Conservation (phyloP, 37 sponge, comb jelly and placozoan genomes). For the Amphimedon queenslandica region DNA sequence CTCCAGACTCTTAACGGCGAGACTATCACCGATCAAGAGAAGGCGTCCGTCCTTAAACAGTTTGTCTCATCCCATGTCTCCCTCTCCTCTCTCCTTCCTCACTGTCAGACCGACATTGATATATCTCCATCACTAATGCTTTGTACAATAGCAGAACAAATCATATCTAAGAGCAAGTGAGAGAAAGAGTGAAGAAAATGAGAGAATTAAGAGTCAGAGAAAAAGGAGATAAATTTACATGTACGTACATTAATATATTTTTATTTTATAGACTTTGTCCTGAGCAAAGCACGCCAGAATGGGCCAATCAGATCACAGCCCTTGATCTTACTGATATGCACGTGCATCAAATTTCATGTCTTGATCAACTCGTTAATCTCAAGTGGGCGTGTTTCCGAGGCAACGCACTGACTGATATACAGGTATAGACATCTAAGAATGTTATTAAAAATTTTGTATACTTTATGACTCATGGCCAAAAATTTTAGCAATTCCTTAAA, state of each 20-base stretch:
- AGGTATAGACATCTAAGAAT: too few relatives aligned
- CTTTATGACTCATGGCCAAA: too few relatives aligned
- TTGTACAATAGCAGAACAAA: constrained; percentile 39
- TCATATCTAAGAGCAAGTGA: constrained; percentile 28
- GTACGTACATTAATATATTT: not conserved
- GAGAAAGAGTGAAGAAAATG: constrained; percentile 3
- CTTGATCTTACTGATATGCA: constrained; percentile 48
- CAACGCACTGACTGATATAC: constrained; percentile 60
- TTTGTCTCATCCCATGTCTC: constrained; percentile 62
- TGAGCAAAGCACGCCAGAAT: not conserved
- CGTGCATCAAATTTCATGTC: constrained; percentile 42
- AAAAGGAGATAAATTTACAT: not conserved
- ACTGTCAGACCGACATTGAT: constrained; percentile 17
- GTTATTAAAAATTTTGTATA: too few relatives aligned
- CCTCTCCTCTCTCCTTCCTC: constrained; percentile 47
- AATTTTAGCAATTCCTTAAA: too few relatives aligned
- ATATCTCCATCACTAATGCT: constrained; percentile 49
- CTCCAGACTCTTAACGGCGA: constrained; percentile 31
- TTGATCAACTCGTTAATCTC: constrained; percentile 77
- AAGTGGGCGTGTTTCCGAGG: constrained; percentile 78
- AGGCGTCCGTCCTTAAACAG: constrained; percentile 7
- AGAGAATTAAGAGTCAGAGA: too few relatives aligned
- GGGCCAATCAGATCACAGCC: constrained; percentile 54
- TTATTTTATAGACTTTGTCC: not conserved
- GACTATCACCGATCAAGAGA: constrained; percentile 51